Percentiles rank a stretch among this genome's conserved stretches.
Conservation (phyloP, 2,113 vertebrate genomes). For the Girardinichthys multiradiatus region DNA sequence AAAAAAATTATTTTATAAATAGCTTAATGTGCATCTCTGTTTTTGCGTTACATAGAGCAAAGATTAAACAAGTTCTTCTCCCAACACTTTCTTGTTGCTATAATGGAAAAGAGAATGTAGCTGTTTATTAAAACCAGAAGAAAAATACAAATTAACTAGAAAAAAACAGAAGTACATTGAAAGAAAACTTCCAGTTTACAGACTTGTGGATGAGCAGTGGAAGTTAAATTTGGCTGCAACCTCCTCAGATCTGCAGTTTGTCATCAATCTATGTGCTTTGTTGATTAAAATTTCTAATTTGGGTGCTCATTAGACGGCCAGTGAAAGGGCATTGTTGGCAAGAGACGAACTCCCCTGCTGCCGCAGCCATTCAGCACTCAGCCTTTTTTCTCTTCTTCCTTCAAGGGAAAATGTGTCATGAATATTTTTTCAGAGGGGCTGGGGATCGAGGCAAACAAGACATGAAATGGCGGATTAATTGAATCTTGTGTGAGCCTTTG, state of each 20-base stretch:
- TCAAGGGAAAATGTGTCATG: slow-evolving; percentile 89
- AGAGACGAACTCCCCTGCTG: slow-evolving; percentile 87
- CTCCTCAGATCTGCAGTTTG: slow-evolving; percentile 85
- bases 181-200: slow-evolving; percentile 81
- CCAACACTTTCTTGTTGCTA: slow-evolving; percentile 44
- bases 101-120: slow-evolving; percentile 54
- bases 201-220: slow-evolving; percentile 25
- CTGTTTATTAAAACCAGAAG: slow-evolving; percentile 78
- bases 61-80: slow-evolving; percentile 64
- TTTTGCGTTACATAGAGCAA: slow-evolving; percentile 67
- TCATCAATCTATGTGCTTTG: slow-evolving; percentile 88
- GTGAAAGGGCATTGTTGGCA: slow-evolving; percentile 81
- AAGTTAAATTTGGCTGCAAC: slow-evolving; percentile 69
- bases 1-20: too few relatives aligned
- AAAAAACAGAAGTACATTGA: slow-evolving; percentile 74
- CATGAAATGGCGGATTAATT: slow-evolving; percentile 97
- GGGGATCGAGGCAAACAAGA: slow-evolving; percentile 80
- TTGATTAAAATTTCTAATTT: slow-evolving; percentile 97
- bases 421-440: slow-evolving; percentile 77
- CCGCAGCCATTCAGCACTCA: slow-evolving; percentile 81
- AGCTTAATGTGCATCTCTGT: slow-evolving; percentile 85
- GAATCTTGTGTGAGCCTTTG: slow-evolving; percentile 93
- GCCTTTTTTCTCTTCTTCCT: slow-evolving; percentile 42
- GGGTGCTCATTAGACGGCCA: slow-evolving; percentile 87
- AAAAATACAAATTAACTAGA: slow-evolving; percentile 6